Percentiles rank a stretch among this genome's conserved stretches.
Evolutionary conservation across 2,888 invertebrate genomes (phyloP).

Genomic region (Polietes domitor): DNA sequence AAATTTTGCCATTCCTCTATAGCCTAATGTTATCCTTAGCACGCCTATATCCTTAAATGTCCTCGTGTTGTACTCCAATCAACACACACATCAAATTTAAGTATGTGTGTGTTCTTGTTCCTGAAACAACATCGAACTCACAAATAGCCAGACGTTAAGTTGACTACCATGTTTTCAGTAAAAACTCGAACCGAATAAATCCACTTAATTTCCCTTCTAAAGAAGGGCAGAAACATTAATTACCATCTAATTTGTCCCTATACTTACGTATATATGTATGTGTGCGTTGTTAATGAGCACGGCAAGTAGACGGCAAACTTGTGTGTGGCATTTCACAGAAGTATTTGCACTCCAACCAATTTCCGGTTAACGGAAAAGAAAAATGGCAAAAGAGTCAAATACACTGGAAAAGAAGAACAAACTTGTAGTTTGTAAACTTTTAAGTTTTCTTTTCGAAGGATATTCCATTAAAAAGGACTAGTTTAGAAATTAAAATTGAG

Average conservation of each 20-base stretch:
- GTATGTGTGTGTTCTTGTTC: too few relatives aligned
- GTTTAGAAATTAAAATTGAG: neutral
- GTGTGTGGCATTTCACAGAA: conserved; percentile 25
- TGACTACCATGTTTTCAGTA: too few relatives aligned
- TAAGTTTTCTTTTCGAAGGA: neutral
- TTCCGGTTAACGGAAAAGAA: conserved; percentile 32
- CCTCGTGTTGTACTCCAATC: too few relatives aligned
- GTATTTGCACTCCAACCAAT: conserved; percentile 38
- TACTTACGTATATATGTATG: neutral
- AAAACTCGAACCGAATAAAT: too few relatives aligned
- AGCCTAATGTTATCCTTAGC: too few relatives aligned
- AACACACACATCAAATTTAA: too few relatives aligned
- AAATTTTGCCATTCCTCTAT: too few relatives aligned
- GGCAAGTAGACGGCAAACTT: conserved; percentile 24
- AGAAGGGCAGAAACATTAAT: neutral
- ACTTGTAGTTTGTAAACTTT: conserved; percentile 7
- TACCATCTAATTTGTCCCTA: conserved; percentile 24
- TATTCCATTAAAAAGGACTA: neutral
- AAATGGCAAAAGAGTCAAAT: neutral
- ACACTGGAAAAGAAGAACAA: neutral
- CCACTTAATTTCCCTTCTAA: too few relatives aligned
- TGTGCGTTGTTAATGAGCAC: conserved; percentile 12
- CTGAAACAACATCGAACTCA: too few relatives aligned
- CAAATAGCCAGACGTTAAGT: too few relatives aligned
- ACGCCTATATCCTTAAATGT: too few relatives aligned